These are phyloP conservation scores for Agrochola litura DNA, from an alignment of 2,888 invertebrate species.

Conservation along the genomic window DNA sequence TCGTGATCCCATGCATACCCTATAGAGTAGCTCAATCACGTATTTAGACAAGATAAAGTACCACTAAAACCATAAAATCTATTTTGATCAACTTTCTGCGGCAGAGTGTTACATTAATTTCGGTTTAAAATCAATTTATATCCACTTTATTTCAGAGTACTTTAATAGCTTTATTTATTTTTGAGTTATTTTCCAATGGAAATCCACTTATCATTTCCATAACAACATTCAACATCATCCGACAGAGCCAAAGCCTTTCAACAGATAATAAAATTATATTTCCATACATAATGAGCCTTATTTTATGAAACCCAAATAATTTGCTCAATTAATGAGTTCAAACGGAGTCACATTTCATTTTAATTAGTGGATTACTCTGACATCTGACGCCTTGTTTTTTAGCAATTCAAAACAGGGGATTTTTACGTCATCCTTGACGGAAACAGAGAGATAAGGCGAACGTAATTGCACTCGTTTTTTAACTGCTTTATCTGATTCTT, in stretches of 20 bases:
- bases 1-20: neutral
- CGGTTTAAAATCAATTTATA: neutral
- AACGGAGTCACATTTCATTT: slow-evolving; percentile 78
- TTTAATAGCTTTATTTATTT: neutral
- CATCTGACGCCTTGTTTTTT: slow-evolving; percentile 80
- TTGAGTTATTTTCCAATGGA: slow-evolving; percentile 25
- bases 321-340: slow-evolving; percentile 70
- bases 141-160: neutral
- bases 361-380: slow-evolving; percentile 86
- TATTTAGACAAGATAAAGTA: neutral
- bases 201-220: slow-evolving; percentile 31
- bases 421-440: slow-evolving; percentile 75
- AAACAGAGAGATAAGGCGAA: slow-evolving; percentile 82
- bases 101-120: neutral
- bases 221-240: slow-evolving; percentile 24
- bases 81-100: neutral
- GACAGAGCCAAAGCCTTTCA: slow-evolving; percentile 16
- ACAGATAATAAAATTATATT: slow-evolving; percentile 36
- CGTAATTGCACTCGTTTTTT: slow-evolving; percentile 89
- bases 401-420: slow-evolving; percentile 77
- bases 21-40: neutral
- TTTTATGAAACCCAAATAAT: slow-evolving; percentile 55
- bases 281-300: slow-evolving; percentile 52
- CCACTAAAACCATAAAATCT: too few relatives aligned
- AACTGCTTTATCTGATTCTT: slow-evolving; percentile 87